These are phyloP conservation scores for Microctenopoma stevenorrisi DNA, from an alignment of 2,797 vertebrate species.

Conservation along the genomic window DNA sequence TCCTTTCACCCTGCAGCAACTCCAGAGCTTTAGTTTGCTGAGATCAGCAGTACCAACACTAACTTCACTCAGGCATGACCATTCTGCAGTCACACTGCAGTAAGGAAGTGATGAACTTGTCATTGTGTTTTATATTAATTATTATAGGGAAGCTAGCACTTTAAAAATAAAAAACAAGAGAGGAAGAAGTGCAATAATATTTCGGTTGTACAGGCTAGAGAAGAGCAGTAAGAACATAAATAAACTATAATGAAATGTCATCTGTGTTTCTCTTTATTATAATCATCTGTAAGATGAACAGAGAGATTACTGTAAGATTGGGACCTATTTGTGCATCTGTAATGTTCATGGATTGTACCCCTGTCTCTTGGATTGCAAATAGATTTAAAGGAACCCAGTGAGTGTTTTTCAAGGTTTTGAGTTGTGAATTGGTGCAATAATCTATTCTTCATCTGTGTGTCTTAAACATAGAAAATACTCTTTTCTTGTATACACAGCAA, in stretches of 20 bases:
- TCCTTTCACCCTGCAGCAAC: conserved; percentile 48
- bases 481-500: conserved; percentile 3
- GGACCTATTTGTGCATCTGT: not conserved
- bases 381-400: conserved; percentile 16
- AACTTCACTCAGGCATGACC: conserved; percentile 69
- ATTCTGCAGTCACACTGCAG: conserved; percentile 73
- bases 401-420: not conserved
- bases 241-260: conserved; percentile 22
- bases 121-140: conserved; percentile 9
- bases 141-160: not conserved
- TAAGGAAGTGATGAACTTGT: conserved; percentile 39
- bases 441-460: not conserved
- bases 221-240: not conserved
- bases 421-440: not conserved
- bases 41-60: conserved; percentile 66
- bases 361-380: not conserved
- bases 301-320: not conserved
- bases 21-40: conserved; percentile 53
- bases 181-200: not conserved
- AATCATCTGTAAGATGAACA: conserved; percentile 14
- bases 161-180: not conserved
- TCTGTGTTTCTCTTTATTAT: conserved; percentile 26
- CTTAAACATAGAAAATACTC: not conserved
- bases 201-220: not conserved
- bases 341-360: not conserved